Conservation (phyloP, 2,797 vertebrate genomes). For the Typhlichthys subterraneus region DNA sequence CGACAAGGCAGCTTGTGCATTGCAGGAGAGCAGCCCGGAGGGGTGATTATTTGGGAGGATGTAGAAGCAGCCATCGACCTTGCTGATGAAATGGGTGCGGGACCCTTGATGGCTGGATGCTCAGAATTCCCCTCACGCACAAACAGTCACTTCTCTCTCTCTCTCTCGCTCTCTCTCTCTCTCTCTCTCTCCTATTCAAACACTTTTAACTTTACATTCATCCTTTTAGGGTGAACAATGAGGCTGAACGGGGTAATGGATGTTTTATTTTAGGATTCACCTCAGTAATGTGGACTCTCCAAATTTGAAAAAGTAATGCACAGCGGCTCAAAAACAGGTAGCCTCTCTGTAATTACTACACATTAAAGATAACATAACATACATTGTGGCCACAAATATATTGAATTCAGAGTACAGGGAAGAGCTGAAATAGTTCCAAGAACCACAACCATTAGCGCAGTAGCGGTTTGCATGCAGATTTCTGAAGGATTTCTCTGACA, state of each 20-base stretch:
- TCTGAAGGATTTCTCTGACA: no score
- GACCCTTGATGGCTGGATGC: slow-evolving; percentile 15
- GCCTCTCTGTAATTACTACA: slow-evolving; percentile 42
- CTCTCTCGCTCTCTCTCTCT: neutral
- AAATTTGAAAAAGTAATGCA: slow-evolving; percentile 38
- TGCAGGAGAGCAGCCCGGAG: no score
- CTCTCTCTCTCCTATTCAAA: slow-evolving; percentile 6
- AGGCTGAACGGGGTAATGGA: slow-evolving; percentile 26
- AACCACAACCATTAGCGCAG: no score
- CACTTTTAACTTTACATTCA: slow-evolving; percentile 13
- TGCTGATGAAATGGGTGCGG: slow-evolving; percentile 9
- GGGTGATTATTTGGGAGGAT: neutral
- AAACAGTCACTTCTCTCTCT: neutral
- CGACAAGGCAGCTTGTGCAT: no score
- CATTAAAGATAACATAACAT: slow-evolving; percentile 49
- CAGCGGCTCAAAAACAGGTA: slow-evolving; percentile 44
- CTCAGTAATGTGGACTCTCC: slow-evolving; percentile 30
- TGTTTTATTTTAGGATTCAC: slow-evolving; percentile 37
- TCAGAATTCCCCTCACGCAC: slow-evolving; percentile 27
- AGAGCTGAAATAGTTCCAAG: no score
- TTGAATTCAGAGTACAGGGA: slow-evolving; percentile 29
- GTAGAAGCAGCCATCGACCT: neutral
- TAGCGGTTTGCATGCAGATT: no score
- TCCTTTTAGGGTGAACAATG: slow-evolving; percentile 27
- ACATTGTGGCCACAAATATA: slow-evolving; percentile 42